Percentiles rank a stretch among this genome's conserved stretches.
phyloP scores from a whole-genome alignment of 1,140 invertebrate species.

The Drosophila dunni region DNA sequence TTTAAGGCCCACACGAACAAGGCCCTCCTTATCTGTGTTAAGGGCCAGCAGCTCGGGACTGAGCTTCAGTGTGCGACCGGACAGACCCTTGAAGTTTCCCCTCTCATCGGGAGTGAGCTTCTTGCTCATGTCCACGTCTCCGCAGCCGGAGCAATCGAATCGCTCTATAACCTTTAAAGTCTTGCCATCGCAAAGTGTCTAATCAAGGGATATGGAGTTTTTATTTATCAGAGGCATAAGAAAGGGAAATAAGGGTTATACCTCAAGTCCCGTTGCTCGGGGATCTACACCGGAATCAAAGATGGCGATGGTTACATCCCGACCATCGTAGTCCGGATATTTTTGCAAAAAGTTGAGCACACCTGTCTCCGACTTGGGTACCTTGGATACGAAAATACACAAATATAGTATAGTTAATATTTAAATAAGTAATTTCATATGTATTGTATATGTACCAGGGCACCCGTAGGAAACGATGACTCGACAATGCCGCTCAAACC shows the following conservation, averaged over 20 bases:
- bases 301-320: slow-evolving; percentile 96
- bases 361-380: slow-evolving; percentile 98
- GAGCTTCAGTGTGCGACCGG: slow-evolving; percentile 92
- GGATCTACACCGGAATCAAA: slow-evolving; percentile 99
- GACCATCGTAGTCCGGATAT: slow-evolving; percentile 97
- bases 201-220: background rate
- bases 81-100: slow-evolving; percentile 92
- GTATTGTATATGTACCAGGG: slow-evolving; percentile 85
- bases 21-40: slow-evolving; percentile 86
- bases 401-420: background rate
- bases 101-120: slow-evolving; percentile 90
- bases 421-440: background rate
- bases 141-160: slow-evolving; percentile 97
- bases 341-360: slow-evolving; percentile 94
- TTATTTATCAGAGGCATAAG: slow-evolving; percentile 4
- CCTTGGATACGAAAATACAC: slow-evolving; percentile 7
- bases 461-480: slow-evolving; percentile 92
- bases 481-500: slow-evolving; percentile 86
- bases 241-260: slow-evolving; percentile 84
- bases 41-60: slow-evolving; percentile 56
- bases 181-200: slow-evolving; percentile 90
- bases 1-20: slow-evolving; percentile 94
- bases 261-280: slow-evolving; percentile 96
- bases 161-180: slow-evolving; percentile 97
- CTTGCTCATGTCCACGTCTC: slow-evolving; percentile 95